Evolutionary conservation across 1,140 invertebrate genomes (phyloP), one percentile per base, ranked within the genome.

Genomic region (Drosophila fuyamai): DNA sequence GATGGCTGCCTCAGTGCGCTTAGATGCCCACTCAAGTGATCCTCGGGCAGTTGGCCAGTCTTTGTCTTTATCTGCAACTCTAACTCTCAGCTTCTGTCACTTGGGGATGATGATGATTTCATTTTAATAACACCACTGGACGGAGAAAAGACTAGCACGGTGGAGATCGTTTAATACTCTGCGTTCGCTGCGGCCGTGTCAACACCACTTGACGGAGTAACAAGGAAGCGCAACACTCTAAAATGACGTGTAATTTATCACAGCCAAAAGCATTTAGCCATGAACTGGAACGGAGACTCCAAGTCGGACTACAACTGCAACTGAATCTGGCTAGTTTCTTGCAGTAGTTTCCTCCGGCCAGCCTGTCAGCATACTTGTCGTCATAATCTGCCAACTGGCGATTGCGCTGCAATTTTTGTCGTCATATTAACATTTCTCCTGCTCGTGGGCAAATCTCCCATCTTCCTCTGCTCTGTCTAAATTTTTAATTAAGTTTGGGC

Each of bases 161-260:
- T 9, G 23, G 35, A 55, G 51, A 71, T 71, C 74, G 66, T 74
- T 76, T 81, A 82, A 68, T 82, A 65, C 68, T 55, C 67, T 61
- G 67, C 71, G 38, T 54, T 63, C 55, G 62, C 61, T 47, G 61
- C 44, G 51, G 68, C 79, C 73, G 76, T 84, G 81, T 83, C 81
- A 84, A 84, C 81, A 84, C 81, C 81, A 80, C 81, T 84, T 84
- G 81, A 84, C 81, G 81, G 81, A 84, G 81, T 84, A 84, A 84
- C 81, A 84, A 84, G 81, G 81, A 84, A 84, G 81, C 81, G 81
- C 81, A 84, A 84, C 81, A 84, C 81, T 84, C 81, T 62, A 80
- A 84, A 84, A 77, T 63, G 81, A 84, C 81, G 77, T 84, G 81
- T 85, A 84, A 84, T 84, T 84, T 84, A 84, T 84, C 72, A 84